phyloP scores from a whole-genome alignment of 1,140 invertebrate species.

The Pogonognathellus flavescens region DNA sequence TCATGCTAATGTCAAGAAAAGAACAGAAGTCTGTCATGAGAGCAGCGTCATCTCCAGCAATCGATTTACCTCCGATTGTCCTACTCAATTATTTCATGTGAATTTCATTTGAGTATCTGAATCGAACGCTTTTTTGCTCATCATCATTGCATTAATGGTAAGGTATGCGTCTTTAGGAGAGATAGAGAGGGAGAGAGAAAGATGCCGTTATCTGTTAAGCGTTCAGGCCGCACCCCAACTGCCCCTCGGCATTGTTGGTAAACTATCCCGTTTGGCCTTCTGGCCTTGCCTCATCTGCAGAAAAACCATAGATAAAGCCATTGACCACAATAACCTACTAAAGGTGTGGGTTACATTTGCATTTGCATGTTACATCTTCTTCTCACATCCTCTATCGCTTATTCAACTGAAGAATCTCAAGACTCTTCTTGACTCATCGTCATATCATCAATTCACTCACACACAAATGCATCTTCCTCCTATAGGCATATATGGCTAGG shows the following conservation, averaged over 20 bases:
- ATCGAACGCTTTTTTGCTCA: slow-evolving; percentile 26
- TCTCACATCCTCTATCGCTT: background rate
- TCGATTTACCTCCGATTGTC: slow-evolving; percentile 40
- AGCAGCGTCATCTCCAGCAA: slow-evolving; percentile 13
- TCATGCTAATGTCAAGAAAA: too few relatives aligned
- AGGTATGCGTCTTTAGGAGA: background rate
- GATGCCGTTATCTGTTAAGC: slow-evolving; percentile 54
- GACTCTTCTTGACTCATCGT: background rate
- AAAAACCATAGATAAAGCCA: slow-evolving; percentile 63
- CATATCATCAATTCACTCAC: background rate
- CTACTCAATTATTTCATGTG: slow-evolving; percentile 47
- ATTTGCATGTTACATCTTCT: slow-evolving; percentile 13
- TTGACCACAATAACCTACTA: slow-evolving; percentile 65
- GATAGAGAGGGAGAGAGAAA: background rate
- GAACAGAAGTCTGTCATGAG: background rate
- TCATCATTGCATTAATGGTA: slow-evolving; percentile 4
- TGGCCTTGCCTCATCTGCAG: slow-evolving; percentile 56
- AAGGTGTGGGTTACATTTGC: slow-evolving; percentile 60
- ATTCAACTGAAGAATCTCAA: background rate
- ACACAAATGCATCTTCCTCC: background rate
- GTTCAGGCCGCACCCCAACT: slow-evolving; percentile 52
- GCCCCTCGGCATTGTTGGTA: slow-evolving; percentile 59
- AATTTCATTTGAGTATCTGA: slow-evolving; percentile 25
- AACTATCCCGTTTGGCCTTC: slow-evolving; percentile 65
- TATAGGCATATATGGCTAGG: background rate